Base-by-base conservation (phyloP, 1,140 invertebrate genomes). In the Pseudomyrmex concolor region DNA sequence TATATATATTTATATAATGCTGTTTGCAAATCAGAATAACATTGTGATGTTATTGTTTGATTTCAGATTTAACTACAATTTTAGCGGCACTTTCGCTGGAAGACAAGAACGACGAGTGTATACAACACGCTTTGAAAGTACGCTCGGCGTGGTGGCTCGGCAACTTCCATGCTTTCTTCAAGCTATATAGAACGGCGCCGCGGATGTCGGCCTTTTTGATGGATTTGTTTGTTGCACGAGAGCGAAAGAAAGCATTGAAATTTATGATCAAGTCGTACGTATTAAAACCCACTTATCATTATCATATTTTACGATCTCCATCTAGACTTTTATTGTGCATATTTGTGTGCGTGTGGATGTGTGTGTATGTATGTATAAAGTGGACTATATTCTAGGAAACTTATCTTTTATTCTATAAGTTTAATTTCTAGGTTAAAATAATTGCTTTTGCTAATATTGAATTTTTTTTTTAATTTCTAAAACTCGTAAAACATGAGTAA, bases 171-270 rank as follows among this genome's bases (percentile, higher is more conserved):
- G 97, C 96, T 93, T 97, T 99, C 94, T 99, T 99, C 95, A 95
- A 97, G 90, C 94, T 99, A 62, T 99, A 99, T 94, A 95, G 95
- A 83, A 93, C 93, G 64, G 97, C 99, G 22, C 99, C 99, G 10
- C 96, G 97, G 92, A 99, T 99, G 99, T 97, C 98, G n/a, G 97
- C 97, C 34, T 99, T 98, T 94, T 95, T 99, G 67, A 98, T 99
- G 94, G 98, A 99, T 94, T 99, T 98, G 98, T 99, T 99, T 95
- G 96, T 98, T 91, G 97, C 98, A 64, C 95, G 98, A 91, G 98
- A 99, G 92, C 95, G 99, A 91, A 99, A 98, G 94, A 94, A 95
- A 89, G 98, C 98, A 88, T 95, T 99, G 88, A 99, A 98, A 95
- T 92, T 93, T 67, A 97, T 99, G 93, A 96, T 99, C 87, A 99